Evolutionary conservation across 2,113 vertebrate species (phyloP).

Genomic region (Eidolon helvum): DNA sequence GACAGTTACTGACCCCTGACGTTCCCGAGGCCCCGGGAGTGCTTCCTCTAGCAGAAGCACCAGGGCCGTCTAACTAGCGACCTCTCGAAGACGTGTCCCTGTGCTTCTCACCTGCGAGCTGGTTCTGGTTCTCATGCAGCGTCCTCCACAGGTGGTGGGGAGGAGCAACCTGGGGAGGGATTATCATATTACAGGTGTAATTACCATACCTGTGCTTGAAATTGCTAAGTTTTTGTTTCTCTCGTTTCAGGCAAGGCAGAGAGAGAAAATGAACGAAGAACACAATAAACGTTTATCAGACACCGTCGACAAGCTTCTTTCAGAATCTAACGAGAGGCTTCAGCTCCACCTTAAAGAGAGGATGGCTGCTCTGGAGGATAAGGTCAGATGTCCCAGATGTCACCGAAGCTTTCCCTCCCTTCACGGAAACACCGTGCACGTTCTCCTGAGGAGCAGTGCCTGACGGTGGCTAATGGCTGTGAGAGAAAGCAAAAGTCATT

Average conservation of each 20-base stretch:
- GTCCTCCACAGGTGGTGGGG: fast-evolving
- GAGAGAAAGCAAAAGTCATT: fast-evolving
- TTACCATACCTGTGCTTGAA: fast-evolving
- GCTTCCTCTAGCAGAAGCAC: not conserved
- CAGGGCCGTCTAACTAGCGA: not conserved
- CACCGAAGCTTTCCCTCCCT: fast-evolving
- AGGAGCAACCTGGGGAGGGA: fast-evolving
- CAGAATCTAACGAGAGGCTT: conserved; percentile 97
- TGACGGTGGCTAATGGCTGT: fast-evolving
- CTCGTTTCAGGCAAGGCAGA: conserved; percentile 90
- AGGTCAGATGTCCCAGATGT: conserved; percentile 79
- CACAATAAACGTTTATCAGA: conserved; percentile 98
- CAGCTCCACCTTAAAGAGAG: conserved; percentile 98
- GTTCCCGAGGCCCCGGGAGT: fast-evolving
- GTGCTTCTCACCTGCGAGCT: fast-evolving
- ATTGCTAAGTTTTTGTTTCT: not conserved
- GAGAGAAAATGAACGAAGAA: conserved; percentile 99
- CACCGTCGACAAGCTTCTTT: conserved; percentile 97
- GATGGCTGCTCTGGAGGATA: conserved; percentile 98
- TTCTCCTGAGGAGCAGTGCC: too few species aligned
- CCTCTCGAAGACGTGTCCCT: too few species aligned
- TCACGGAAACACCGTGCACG: fast-evolving
- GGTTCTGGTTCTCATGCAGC: fast-evolving
- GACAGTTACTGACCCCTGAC: not conserved
- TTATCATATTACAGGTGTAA: too few species aligned